phyloP scores from a whole-genome alignment of 1,140 invertebrate genomes.

The Polypedilum pembai region DNA sequence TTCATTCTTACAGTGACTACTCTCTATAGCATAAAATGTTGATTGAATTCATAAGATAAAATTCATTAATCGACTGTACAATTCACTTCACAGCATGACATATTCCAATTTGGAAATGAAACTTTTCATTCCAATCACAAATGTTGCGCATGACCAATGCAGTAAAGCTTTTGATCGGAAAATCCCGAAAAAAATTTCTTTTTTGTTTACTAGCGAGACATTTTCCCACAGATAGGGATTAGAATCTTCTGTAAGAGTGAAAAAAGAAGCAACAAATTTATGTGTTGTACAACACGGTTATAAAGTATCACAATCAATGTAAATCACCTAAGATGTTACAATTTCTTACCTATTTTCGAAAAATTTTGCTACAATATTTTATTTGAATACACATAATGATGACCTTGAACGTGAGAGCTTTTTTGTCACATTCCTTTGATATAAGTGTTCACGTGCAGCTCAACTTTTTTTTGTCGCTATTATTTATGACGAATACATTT shows the following conservation, averaged over 20 bases:
- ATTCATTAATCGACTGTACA: conserved; percentile 6
- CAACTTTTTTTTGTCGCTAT: neutral
- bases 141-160: neutral
- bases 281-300: neutral
- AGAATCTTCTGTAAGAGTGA: neutral
- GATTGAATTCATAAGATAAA: neutral
- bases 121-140: neutral
- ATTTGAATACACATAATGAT: too few species aligned
- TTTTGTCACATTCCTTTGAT: too few species aligned
- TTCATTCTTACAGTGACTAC: neutral
- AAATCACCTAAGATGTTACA: neutral
- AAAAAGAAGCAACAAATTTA: conserved; percentile 9
- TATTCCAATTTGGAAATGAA: neutral
- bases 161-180: neutral
- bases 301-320: neutral
- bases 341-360: too few species aligned
- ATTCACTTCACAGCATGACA: conserved; percentile 10
- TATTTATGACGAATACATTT: neutral
- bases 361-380: too few species aligned
- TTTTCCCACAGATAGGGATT: neutral
- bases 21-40: neutral
- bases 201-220: neutral
- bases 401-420: too few species aligned
- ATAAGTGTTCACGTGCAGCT: neutral
- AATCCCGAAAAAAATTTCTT: neutral